Evolutionary conservation across 2,113 vertebrate genomes (phyloP).

Genomic region (Forbesichthys papilliferus): DNA sequence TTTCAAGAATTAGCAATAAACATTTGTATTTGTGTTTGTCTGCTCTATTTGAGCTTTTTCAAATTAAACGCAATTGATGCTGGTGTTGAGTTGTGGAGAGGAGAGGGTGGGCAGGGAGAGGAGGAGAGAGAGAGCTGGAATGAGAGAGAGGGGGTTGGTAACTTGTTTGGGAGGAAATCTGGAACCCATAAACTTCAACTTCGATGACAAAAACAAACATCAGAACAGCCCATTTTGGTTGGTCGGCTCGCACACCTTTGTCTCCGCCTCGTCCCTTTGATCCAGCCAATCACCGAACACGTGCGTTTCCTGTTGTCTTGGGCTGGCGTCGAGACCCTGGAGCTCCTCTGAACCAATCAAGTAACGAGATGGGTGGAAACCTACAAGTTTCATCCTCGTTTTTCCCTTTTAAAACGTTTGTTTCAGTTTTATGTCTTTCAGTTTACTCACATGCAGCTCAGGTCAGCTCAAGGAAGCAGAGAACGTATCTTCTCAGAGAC

Average conservation of each 20-base stretch:
- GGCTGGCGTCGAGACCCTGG: slow-evolving; percentile 48
- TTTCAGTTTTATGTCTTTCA: slow-evolving; percentile 51
- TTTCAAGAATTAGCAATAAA: no score
- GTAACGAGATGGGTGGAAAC: slow-evolving; percentile 62
- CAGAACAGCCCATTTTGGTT: slow-evolving; percentile 77
- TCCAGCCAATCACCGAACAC: slow-evolving; percentile 55
- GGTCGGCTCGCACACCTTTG: slow-evolving; percentile 69
- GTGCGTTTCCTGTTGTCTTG: slow-evolving; percentile 61
- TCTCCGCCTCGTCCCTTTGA: slow-evolving; percentile 64
- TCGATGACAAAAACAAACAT: slow-evolving; percentile 75
- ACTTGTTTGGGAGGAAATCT: slow-evolving; percentile 80
- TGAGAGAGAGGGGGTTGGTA: slow-evolving; percentile 37
- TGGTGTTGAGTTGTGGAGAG: slow-evolving; percentile 28
- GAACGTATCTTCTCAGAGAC: slow-evolving; percentile 23
- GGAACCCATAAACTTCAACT: slow-evolving; percentile 88
- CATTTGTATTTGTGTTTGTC: background rate
- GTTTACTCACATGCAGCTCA: slow-evolving; percentile 53
- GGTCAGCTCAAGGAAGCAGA: slow-evolving; percentile 23
- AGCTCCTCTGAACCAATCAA: slow-evolving; percentile 62
- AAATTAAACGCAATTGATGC: slow-evolving; percentile 22
- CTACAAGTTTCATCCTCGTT: slow-evolving; percentile 46
- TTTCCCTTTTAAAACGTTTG: slow-evolving; percentile 73
- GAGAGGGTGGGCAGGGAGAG: background rate
- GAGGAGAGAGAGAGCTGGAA: slow-evolving; percentile 14
- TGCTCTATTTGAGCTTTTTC: slow-evolving; percentile 20